Evolutionary conservation across 2,888 invertebrate genomes (phyloP), one percentile per base, ranked within the genome.

Genomic region (Azorinus chamasolen): DNA sequence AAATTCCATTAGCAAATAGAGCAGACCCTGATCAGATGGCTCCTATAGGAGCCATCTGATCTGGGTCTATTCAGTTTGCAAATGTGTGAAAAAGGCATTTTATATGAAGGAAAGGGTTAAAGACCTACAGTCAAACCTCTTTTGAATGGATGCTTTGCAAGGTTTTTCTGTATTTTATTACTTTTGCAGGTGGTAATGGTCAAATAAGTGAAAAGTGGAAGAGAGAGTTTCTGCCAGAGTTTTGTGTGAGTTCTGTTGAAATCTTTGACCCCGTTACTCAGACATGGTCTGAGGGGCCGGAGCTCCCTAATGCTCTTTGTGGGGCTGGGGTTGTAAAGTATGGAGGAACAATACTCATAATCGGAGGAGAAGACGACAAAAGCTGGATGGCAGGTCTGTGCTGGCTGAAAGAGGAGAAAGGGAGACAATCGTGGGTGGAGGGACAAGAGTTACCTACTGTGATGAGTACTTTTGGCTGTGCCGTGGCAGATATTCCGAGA

Each of bases 381-480:
- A 91, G 91, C 71, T 92, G 92, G 92, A 92, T 92, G 92, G 91
- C 91, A 0, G 92, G 92, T 2, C 79, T 90, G 43, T 91, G 89
- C 71, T 88, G 89, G 86, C 84, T 92, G 61, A 83, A 87, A 55
- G 85, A 86, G 54, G 87, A 89, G 10, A 83, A 84, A 48, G 87
- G 87, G 45, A 84, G 83, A 78, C 86, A 85, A 75, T 65, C 73
- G 6, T 92, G 92, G 92, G 85, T 84, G 5, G 92, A 92, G 66
- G 92, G 91, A 27, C 88, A 91, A 45, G 91, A 91, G 69, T 84
- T 92, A 27, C 90, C 91, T 14, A 89, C 90, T 0, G 91, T 92
- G 24, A 91, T 92, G 91, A 91, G 91, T 70, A 91, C 92, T 3
- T 92, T 91, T 72, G 91, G 90, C 37, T 92, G 91, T 83, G 90